Evolutionary conservation across 2,797 vertebrate genomes (phyloP), one percentile per base, ranked within the genome.

Genomic region (Taenioides sp.): DNA sequence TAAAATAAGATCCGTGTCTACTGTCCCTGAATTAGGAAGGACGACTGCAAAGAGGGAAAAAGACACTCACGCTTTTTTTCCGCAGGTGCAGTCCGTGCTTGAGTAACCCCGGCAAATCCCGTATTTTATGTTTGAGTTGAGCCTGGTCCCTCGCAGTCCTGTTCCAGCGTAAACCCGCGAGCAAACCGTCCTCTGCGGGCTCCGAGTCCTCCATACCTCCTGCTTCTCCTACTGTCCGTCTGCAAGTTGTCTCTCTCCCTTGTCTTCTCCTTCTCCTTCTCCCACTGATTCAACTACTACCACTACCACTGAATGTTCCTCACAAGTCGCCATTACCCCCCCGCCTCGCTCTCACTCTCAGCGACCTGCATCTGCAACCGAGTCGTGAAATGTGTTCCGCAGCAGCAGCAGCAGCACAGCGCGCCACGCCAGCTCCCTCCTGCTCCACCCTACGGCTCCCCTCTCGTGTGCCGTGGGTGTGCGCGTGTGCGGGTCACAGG

Each of bases 21-120:
- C 20, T 43, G 71, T 70, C 43, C 23, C 55, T 20, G 20, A 43
- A 34, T 67, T 65, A 49, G 16, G 63, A 77, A 84, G 12, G 25
- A 80, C 73, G 70, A 79, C 81, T 79, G 78, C 74, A 82, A 67
- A 20, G n/a, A 25, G 27, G 18, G 23, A 28, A 65, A 65, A 57
- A 74, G 61, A 72, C 73, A 94, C 94, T 95, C 90, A 94, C 93
- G 89, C 93, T 95, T 85, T 94, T 95, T 89, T 95, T 95, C 85
- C 94, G 91, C 90, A 95, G 88, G 91, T 94, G 93, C 81, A 95
- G 91, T 47, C 94, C 94, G 89, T 95, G 94, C 74, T 94, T 95
- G 3, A 95, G 88, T 6, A 95, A 87, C 50, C 93, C 93, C 47
- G 94, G 94, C 71, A 95, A 88, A 47, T 95, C 94, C 84, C 92